Conservation (phyloP, 2,888 invertebrate genomes). For the Mesorhabditis sp. region DNA sequence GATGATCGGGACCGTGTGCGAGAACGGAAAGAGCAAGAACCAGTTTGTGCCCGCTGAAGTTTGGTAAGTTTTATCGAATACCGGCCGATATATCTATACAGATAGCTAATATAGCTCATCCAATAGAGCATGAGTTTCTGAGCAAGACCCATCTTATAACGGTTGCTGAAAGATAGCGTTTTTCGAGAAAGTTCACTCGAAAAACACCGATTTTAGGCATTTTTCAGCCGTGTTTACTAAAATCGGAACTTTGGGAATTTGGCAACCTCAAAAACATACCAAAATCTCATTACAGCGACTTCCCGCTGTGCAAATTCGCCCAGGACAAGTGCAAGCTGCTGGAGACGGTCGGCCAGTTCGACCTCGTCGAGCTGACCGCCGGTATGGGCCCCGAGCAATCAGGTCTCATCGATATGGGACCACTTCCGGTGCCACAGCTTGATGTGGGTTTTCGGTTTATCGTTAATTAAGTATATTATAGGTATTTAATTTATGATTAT, state of each 20-base stretch:
- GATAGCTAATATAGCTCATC: background rate
- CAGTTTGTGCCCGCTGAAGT: conserved; percentile 47
- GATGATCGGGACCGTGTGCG: conserved; percentile 48
- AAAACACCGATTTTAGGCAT: too few species aligned
- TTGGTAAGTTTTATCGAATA: conserved; percentile 28
- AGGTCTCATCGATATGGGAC: conserved; percentile 40
- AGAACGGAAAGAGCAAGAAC: conserved; percentile 45
- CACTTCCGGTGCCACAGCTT: conserved; percentile 40
- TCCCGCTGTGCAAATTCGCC: conserved; percentile 6
- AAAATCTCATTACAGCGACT: background rate
- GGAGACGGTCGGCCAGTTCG: conserved; percentile 28
- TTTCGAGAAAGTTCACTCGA: too few species aligned
- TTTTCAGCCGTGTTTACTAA: too few species aligned
- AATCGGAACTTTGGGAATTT: conserved; percentile 42
- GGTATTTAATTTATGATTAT: too few species aligned
- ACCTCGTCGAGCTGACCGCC: conserved; percentile 32
- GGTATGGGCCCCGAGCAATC: conserved; percentile 27
- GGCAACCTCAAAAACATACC: background rate
- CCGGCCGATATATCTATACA: background rate
- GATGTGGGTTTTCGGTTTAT: conserved; percentile 17
- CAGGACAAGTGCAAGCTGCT: conserved; percentile 1
- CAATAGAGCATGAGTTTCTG: background rate
- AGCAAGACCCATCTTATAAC: background rate
- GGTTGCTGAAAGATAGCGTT: too few species aligned
- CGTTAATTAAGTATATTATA: background rate